Conservation (phyloP, 2,113 vertebrate species). For the Gambusia holbrooki region DNA sequence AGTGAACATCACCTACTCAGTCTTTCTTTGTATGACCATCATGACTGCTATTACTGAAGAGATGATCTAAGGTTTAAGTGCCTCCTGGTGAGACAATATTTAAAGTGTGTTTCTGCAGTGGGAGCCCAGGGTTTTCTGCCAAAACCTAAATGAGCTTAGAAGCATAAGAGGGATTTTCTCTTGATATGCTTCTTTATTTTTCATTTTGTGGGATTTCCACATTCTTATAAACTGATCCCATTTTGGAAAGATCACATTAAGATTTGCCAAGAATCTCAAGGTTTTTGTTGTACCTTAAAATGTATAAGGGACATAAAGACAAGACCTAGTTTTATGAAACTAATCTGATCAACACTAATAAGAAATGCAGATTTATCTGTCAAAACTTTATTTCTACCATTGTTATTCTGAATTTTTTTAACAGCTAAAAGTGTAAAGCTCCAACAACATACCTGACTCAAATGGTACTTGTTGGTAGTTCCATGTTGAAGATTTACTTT, state of each 20-base stretch:
- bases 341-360: too few species aligned
- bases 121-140: conserved; percentile 22
- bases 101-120: background rate
- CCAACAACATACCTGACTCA: too few species aligned
- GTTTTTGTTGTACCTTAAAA: background rate
- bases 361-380: too few species aligned
- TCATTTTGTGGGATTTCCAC: conserved; percentile 21
- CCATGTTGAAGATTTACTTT: too few species aligned
- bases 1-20: background rate
- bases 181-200: conserved; percentile 23
- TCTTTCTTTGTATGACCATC: background rate
- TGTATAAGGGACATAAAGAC: background rate
- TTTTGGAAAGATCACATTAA: conserved; percentile 25
- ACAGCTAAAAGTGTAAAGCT: too few species aligned
- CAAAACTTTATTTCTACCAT: too few species aligned
- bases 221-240: conserved; percentile 18
- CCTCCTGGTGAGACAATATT: conserved; percentile 15
- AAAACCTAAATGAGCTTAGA: conserved; percentile 46
- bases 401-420: too few species aligned
- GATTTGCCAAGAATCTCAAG: background rate
- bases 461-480: too few species aligned
- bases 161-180: conserved; percentile 35
- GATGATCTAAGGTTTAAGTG: background rate
- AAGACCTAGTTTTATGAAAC: conserved; percentile 33
- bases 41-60: background rate